Conservation (phyloP, 2,113 vertebrate species). For the Capreolus pygargus region DNA sequence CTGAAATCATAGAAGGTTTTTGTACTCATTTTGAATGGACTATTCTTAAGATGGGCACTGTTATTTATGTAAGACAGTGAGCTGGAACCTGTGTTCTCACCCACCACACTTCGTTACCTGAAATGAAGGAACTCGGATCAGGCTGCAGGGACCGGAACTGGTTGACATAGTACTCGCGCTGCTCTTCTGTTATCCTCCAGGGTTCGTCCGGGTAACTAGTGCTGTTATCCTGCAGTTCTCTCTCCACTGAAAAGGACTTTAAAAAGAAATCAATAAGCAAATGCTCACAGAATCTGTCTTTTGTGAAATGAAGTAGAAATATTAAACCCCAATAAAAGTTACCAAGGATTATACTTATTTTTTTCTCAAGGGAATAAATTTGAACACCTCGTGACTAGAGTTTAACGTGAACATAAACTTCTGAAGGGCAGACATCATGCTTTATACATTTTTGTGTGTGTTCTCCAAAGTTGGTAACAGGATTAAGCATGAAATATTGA, state of each 20-base stretch:
- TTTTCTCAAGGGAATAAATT: conserved; percentile 5
- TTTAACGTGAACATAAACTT: conserved; percentile 27
- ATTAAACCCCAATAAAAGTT: conserved; percentile 11
- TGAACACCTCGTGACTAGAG: conserved; percentile 14
- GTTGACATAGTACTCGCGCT: conserved; percentile 94
- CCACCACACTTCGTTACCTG: conserved; percentile 81
- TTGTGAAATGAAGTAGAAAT: not conserved
- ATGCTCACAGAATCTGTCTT: conserved; percentile 27
- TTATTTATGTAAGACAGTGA: not conserved
- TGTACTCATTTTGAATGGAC: not conserved
- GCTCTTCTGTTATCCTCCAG: conserved; percentile 97
- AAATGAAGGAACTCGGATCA: conserved; percentile 90
- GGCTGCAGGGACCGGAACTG: conserved; percentile 95
- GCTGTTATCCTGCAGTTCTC: conserved; percentile 81
- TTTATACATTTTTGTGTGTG: not conserved
- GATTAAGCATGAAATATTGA: conserved; percentile 16
- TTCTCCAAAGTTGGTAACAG: conserved; percentile 20
- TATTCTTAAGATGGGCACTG: not conserved
- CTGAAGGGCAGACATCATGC: not conserved
- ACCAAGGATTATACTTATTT: not conserved
- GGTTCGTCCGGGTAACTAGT: conserved; percentile 88
- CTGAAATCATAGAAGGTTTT: conserved; percentile 8
- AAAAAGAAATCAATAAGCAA: conserved; percentile 32
- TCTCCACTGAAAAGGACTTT: conserved; percentile 86
- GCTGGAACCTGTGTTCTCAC: not conserved